These are phyloP conservation scores for Marronus borbonicus DNA, from an alignment of 2,888 invertebrate genomes.

Conservation along the genomic window DNA sequence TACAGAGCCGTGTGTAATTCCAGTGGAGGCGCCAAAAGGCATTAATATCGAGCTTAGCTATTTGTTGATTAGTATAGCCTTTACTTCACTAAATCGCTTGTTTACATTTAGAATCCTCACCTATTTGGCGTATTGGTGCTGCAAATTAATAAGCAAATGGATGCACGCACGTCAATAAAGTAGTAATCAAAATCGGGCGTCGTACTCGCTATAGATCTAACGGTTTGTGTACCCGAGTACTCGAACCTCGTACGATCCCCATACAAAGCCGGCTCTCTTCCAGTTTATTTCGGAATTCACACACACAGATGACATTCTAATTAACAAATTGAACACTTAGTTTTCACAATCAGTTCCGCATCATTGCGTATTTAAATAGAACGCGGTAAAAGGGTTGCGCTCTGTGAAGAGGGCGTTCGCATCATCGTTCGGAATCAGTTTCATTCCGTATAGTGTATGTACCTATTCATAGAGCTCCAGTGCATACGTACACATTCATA, in stretches of 20 bases:
- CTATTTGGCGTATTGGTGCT: no score
- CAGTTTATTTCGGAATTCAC: slow-evolving; percentile 12
- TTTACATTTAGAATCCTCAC: no score
- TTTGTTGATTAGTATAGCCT: no score
- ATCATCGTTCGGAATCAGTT: slow-evolving; percentile 2
- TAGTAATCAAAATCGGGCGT: no score
- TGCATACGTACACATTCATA: background rate
- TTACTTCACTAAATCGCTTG: no score
- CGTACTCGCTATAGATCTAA: no score
- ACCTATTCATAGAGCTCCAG: background rate
- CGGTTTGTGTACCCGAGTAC: no score
- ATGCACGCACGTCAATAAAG: no score
- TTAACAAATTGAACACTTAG: slow-evolving; percentile 46
- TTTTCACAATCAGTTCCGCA: slow-evolving; percentile 41
- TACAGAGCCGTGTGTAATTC: no score
- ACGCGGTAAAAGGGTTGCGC: slow-evolving; percentile 27
- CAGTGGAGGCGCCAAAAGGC: no score
- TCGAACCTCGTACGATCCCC: background rate
- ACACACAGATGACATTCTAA: slow-evolving; percentile 26
- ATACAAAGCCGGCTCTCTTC: background rate
- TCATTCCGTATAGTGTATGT: slow-evolving; percentile 21
- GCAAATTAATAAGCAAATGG: no score
- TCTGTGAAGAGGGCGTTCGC: background rate
- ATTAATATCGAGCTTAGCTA: no score
- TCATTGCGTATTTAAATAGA: slow-evolving; percentile 41